phyloP scores from a whole-genome alignment of 2,797 vertebrate species.

The Craterocephalus amniculus region DNA sequence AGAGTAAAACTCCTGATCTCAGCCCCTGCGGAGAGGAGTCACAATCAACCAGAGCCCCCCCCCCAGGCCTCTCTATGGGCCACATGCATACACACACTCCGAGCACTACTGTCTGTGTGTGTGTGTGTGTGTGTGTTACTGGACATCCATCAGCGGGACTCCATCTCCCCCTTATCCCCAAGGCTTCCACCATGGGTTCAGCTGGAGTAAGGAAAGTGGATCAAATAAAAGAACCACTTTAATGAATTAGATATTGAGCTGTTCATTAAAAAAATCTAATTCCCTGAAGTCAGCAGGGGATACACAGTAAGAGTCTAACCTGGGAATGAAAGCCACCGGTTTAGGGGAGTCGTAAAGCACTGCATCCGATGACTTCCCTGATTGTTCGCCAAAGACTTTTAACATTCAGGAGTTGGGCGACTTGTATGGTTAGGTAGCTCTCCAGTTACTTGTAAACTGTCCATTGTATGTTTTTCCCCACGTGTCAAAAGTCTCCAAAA shows the following conservation, averaged over 20 bases:
- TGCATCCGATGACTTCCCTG: slow-evolving; percentile 72
- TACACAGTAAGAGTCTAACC: slow-evolving; percentile 65
- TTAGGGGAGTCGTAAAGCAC: slow-evolving; percentile 75
- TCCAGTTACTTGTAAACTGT: slow-evolving; percentile 8
- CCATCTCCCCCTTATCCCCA: slow-evolving; percentile 55
- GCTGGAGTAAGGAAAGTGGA: slow-evolving; percentile 78
- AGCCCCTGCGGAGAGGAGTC: slow-evolving; percentile 60
- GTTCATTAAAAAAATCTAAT: slow-evolving; percentile 83
- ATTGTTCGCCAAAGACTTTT: slow-evolving; percentile 59
- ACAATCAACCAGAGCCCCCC: slow-evolving; percentile 69
- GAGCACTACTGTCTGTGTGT: slow-evolving; percentile 31
- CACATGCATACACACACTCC: slow-evolving; percentile 46
- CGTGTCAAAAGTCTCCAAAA: slow-evolving; percentile 52
- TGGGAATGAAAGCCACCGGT: slow-evolving; percentile 65
- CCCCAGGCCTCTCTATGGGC: slow-evolving; percentile 65
- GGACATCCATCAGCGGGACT: slow-evolving; percentile 62
- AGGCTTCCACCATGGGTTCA: slow-evolving; percentile 86
- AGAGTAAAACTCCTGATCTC: slow-evolving; percentile 71
- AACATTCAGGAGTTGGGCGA: slow-evolving; percentile 45
- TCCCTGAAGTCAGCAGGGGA: slow-evolving; percentile 80
- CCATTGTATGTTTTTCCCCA: slow-evolving; percentile 7
- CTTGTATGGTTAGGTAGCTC: slow-evolving; percentile 11
- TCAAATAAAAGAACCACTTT: slow-evolving; percentile 86
- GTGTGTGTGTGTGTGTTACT: slow-evolving; percentile 16
- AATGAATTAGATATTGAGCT: slow-evolving; percentile 88